Base-by-base conservation (phyloP, 2,113 vertebrate genomes). In the Camelus dromedarius region DNA sequence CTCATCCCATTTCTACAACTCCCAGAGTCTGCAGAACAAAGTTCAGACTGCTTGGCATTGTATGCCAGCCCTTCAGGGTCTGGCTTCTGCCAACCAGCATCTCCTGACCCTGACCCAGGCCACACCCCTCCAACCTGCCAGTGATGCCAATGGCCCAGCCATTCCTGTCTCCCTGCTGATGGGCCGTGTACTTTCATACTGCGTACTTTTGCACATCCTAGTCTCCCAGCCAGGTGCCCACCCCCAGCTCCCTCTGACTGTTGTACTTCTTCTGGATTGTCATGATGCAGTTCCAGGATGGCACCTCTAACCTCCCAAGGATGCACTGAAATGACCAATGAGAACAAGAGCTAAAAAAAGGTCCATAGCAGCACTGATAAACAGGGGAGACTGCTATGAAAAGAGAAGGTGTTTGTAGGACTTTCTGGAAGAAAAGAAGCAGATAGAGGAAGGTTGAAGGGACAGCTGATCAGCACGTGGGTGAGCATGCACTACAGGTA, bases 1-100 rank as follows among this genome's bases (percentile, higher is more conserved):
- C 28, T 92, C 67, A 76, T 86, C 32, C 56, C 72, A 22, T 89
- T 84, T 85, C 42, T 89, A 73, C 22, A 38, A 79, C 72, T 95
- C 52, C 46, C 35, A 32, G 75, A 80, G 19, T 38, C 48, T 94
- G 22, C 32, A 64, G 89, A 89, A 46, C 19, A 82, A 82, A 95
- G 83, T 54, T 95, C 7, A 48, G 35, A 86, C 7, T 75, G 87
- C 80, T 30, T n/a, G 70, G 56, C 46, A 62, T 64, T 13, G 26
- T 32, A 54, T 30, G 13, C n/a, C 69, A 24, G n/a, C 38, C 67
- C 89, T 93, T 72, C 26, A 14, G 30, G 52, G 87, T 13, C 20
- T 26, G 73, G 58, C 50, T 10, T 22, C 60, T 75, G 32, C 50
- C 22, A 22, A 35, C 52, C 12, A 35, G n/a, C 13, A 7, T 86